phyloP scores from a whole-genome alignment of 2,888 invertebrate species.

The Tipula vernalis region DNA sequence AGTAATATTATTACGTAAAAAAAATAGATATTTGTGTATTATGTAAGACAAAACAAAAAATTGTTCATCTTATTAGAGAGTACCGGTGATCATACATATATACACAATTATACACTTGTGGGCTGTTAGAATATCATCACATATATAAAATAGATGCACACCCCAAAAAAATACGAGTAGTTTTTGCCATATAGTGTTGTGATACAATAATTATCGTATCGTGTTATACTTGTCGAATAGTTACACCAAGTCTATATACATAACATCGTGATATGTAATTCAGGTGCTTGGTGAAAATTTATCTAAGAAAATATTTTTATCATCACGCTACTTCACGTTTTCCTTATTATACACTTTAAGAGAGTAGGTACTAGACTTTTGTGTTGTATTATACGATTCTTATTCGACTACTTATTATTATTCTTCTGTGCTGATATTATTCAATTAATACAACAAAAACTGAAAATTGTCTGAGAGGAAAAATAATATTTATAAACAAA shows the following conservation, averaged over 20 bases:
- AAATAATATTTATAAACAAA: not conserved
- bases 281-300: not conserved
- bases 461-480: not conserved
- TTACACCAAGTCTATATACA: not conserved
- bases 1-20: not conserved
- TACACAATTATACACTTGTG: not conserved
- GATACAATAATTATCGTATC: not conserved
- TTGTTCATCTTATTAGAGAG: not conserved
- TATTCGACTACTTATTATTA: not conserved
- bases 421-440: not conserved
- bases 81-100: not conserved
- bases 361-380: not conserved
- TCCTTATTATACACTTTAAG: not conserved
- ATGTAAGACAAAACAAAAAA: not conserved
- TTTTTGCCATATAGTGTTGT: not conserved
- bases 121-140: not conserved
- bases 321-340: not conserved
- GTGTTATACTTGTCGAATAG: not conserved
- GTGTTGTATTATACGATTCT: not conserved
- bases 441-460: not conserved
- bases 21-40: not conserved
- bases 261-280: not conserved
- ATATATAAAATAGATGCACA: not conserved
- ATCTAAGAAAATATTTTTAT: not conserved
- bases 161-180: not conserved